These are phyloP conservation scores for Hermaeophaga mercurialis DNA, from an alignment of 2,888 invertebrate species.

Conservation along the genomic window DNA sequence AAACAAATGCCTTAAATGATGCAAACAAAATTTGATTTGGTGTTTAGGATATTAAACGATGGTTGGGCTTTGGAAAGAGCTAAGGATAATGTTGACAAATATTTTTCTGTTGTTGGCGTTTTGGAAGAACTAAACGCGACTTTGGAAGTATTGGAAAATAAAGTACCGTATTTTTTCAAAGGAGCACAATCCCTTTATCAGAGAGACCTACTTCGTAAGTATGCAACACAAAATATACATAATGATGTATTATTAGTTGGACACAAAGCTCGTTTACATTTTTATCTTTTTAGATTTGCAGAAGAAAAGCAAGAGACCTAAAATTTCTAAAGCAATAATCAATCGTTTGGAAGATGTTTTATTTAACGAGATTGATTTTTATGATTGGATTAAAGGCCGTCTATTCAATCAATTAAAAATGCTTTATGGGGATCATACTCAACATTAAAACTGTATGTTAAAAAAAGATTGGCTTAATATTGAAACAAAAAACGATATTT, in stretches of 20 bases:
- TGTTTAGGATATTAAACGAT: conserved; percentile 60
- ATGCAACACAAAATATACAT: background rate
- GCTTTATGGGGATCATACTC: conserved; percentile 40
- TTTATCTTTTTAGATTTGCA: conserved; percentile 38
- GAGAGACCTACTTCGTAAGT: conserved; percentile 60
- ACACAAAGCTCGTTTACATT: conserved; percentile 1
- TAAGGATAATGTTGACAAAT: conserved; percentile 62
- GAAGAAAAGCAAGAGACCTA: conserved; percentile 34
- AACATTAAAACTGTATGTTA: conserved; percentile 28
- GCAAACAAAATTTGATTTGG: no score
- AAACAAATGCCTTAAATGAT: no score
- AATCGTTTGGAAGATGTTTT: conserved; percentile 53
- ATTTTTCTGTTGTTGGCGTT: conserved; percentile 65
- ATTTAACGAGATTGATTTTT: conserved; percentile 64
- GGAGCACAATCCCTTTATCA: conserved; percentile 61
- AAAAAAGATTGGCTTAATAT: no score
- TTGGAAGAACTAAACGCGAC: conserved; percentile 65
- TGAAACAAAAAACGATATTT: no score
- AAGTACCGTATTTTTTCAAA: conserved; percentile 63
- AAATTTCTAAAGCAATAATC: conserved; percentile 33
- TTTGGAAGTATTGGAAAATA: conserved; percentile 59
- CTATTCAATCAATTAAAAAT: conserved; percentile 52
- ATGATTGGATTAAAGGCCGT: conserved; percentile 62
- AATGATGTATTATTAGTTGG: conserved; percentile 14
- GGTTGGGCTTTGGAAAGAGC: conserved; percentile 63